Percentiles rank a stretch among this genome's conserved stretches.
Conservation (phyloP, 2,797 vertebrate species). For the Gymnocypris eckloni region DNA sequence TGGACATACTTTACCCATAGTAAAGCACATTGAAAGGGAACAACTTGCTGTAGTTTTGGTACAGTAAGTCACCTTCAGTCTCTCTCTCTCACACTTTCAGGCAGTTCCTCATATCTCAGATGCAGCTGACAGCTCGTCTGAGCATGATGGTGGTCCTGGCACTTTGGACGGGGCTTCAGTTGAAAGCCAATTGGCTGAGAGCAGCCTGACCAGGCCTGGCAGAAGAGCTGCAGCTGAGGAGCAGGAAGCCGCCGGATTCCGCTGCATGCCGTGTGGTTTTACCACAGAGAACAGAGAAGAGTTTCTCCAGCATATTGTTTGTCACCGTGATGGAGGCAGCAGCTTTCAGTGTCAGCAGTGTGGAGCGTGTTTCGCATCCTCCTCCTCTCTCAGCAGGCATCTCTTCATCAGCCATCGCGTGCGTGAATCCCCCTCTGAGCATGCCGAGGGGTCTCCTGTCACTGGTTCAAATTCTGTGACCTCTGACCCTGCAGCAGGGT, state of each 20-base stretch:
- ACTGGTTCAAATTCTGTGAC: slow-evolving; percentile 59
- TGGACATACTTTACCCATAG: neutral
- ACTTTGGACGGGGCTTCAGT: slow-evolving; percentile 39
- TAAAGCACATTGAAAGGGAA: neutral
- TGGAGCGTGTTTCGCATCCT: slow-evolving; percentile 91
- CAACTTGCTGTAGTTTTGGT: neutral
- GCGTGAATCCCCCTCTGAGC: slow-evolving; percentile 64
- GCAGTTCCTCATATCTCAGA: slow-evolving; percentile 48
- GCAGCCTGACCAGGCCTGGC: slow-evolving; percentile 53
- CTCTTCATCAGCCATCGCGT: slow-evolving; percentile 95
- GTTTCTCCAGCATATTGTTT: slow-evolving; percentile 81
- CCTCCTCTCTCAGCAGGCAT: slow-evolving; percentile 87
- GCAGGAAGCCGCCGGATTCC: slow-evolving; percentile 77
- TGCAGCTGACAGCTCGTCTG: slow-evolving; percentile 73
- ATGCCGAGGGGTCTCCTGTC: slow-evolving; percentile 63
- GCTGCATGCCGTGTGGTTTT: slow-evolving; percentile 84
- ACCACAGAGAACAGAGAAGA: slow-evolving; percentile 71
- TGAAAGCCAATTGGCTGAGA: slow-evolving; percentile 59
- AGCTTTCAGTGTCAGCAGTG: slow-evolving; percentile 88
- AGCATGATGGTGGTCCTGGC: slow-evolving; percentile 62
- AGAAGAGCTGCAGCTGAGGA: slow-evolving; percentile 71
- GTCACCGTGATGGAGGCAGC: slow-evolving; percentile 81
- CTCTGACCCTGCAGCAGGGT: slow-evolving; percentile 57
- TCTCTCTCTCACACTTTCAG: neutral
- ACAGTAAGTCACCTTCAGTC: neutral